Evolutionary conservation across 2,113 vertebrate genomes (phyloP), one percentile per base, ranked within the genome.

Genomic region (Leptosomus discolor): DNA sequence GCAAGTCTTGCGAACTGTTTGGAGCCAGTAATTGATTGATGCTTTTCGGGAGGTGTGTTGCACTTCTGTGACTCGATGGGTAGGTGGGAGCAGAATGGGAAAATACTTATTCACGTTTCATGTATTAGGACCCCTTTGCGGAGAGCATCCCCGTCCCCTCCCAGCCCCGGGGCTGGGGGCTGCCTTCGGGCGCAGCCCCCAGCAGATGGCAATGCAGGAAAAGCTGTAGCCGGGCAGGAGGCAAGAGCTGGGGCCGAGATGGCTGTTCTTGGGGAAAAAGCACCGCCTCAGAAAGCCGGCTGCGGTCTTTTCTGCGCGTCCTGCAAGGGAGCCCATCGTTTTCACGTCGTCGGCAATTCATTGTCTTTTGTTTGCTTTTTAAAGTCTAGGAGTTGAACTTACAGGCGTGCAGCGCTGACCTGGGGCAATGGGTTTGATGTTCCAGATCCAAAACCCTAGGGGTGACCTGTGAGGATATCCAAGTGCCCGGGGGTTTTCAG

Each of bases 151-250:
- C 24, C 5, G n/a, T 12, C 56, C n/a, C 18, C 57, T 13, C 12
- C 19, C 22, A 37, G 23, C 58, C 58, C 58, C 58, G 56, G 56
- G 56, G 56, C 32, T 17, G 57, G 37, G 41, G 15, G 68, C n/a
- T 61, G 92, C 43, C 46, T 21, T 75, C 65, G n/a, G 93, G 46
- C 27, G 4, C 51, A 43, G 73, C 71, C 46, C 90, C 96, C 96
- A 90, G 97, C 85, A 97, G 97, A 69, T 96, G 97, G 97, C 93
- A 90, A 85, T 96, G 92, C 85, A 96, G 97, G 97, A 93, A 7
- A 89, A 70, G 60, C 73, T 26, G 58, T 13, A 1, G 84, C 64
- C 76, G 8, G n/a, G 2, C 81, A 75, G 3, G 88, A 0, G 78
- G 51, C n/a, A 0, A 2, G 30, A 24, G 77, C 85, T 6, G 90